A percentile compares a stretch with the other conserved stretches of the same genome.
phyloP scores from a whole-genome alignment of 1,140 invertebrate genomes.

The Copidosoma floridanum region DNA sequence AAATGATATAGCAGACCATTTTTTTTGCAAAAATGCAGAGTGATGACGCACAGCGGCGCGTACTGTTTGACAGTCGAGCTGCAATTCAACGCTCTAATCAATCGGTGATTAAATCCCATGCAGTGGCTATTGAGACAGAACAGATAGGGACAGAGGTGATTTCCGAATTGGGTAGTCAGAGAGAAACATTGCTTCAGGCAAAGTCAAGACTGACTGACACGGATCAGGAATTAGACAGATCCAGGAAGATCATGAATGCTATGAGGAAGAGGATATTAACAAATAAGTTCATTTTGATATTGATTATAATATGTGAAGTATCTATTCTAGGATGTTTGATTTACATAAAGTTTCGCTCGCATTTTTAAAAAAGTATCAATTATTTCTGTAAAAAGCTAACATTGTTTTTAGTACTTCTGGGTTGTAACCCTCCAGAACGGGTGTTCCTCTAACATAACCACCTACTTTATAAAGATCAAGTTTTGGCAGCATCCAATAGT shows the following conservation, averaged over 20 bases:
- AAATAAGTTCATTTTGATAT: conserved; percentile 67
- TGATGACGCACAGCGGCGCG: conserved; percentile 56
- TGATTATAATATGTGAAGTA: conserved; percentile 68
- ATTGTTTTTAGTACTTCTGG: conserved; percentile 74
- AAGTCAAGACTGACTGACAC: conserved; percentile 63
- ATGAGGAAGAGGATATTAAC: conserved; percentile 66
- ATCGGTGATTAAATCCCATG: conserved; percentile 68
- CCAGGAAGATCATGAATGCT: conserved; percentile 60
- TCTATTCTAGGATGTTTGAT: conserved; percentile 60
- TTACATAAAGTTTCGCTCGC: conserved; percentile 60
- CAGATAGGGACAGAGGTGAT: conserved; percentile 74
- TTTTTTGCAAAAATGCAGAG: conserved; percentile 42
- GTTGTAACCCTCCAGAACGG: conserved; percentile 72
- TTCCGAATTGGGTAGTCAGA: conserved; percentile 64
- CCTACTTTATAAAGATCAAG: conserved; percentile 70
- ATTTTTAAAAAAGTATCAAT: conserved; percentile 32
- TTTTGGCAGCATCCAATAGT: conserved; percentile 71
- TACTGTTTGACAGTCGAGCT: conserved; percentile 60
- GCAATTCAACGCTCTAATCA: conserved; percentile 65
- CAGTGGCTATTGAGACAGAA: conserved; percentile 76
- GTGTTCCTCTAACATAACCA: conserved; percentile 63
- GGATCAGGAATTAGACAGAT: conserved; percentile 61
- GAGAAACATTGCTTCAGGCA: conserved; percentile 64
- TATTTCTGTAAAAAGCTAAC: conserved; percentile 73
- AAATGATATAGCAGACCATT: background rate